Base-by-base conservation (phyloP, 2,797 vertebrate genomes). In the Nyctibius grandis region DNA sequence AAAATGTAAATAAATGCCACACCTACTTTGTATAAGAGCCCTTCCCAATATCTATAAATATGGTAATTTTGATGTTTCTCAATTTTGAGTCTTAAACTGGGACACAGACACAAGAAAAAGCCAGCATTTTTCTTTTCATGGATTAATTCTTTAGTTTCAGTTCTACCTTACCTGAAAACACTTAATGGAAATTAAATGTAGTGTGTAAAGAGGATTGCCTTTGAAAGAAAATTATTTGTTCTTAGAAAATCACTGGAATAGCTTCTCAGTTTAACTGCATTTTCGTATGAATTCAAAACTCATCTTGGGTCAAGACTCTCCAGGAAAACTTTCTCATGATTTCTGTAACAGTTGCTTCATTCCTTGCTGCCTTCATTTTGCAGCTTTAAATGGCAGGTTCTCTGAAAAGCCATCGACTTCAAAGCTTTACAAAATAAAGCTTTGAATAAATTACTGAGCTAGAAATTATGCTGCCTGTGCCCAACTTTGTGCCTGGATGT, bases 401-500 rank as follows among this genome's bases (percentile, higher is more conserved):
- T 65, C 76, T 81, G 82, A 68, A 92, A 91, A 95, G 89, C 81
- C 72, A 36, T 67, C 57, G 54, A 73, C 89, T 94, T 85, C 86
- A 96, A 87, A 94, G 93, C 87, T 90, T 76, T 59, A 51, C 34
- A 68, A 88, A 89, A 72, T 53, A 86, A 70, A 84, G 75, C 54
- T 95, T 79, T 81, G 89, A 94, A 89, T 76, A 89, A 96, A 85
- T 81, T 53, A 75, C 70, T 9, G 18, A 85, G 61, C 38, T 85
- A 45, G 79, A 91, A 94, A 89, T 83, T n/a, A 61, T 9, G 64
- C 72, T 80, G 81, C 40, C 75, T 64, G 33, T 72, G 68, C 72
- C 95, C 70, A 76, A 22, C 64, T 59, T 60, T 88, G 64, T 85
- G 91, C 92, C 70, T 87, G 53, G 84, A 57, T 94, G 84, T 91